phyloP scores from a whole-genome alignment of 2,113 vertebrate genomes.

The Myotis yumanensis region DNA sequence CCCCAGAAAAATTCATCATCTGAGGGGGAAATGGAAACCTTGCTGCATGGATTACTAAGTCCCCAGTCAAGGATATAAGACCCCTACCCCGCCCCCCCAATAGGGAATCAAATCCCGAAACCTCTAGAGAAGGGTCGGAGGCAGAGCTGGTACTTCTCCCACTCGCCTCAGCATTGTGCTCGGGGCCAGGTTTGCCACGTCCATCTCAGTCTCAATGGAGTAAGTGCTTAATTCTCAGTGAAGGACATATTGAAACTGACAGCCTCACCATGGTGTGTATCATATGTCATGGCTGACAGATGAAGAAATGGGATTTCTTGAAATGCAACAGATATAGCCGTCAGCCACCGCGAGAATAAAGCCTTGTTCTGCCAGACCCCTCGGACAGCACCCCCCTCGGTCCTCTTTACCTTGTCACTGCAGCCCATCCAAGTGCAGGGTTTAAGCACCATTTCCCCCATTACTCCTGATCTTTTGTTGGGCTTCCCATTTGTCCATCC shows the following conservation, averaged over 20 bases:
- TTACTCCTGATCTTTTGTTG: constrained; percentile 50
- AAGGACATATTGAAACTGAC: constrained; percentile 57
- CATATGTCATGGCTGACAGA: constrained; percentile 44
- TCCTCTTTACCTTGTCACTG: background rate
- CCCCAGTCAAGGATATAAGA: background rate
- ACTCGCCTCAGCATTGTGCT: background rate
- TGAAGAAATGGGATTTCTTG: constrained; percentile 51
- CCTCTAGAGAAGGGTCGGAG: background rate
- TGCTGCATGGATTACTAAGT: background rate
- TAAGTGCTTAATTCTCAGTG: constrained; percentile 52
- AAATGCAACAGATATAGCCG: constrained; percentile 37
- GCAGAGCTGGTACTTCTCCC: background rate
- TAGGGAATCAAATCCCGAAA: too few species aligned
- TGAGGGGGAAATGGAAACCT: background rate
- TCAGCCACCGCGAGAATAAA: constrained; percentile 27
- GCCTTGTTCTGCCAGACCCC: background rate
- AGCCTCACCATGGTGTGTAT: constrained; percentile 27
- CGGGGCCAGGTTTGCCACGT: background rate
- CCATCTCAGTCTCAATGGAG: constrained; percentile 19
- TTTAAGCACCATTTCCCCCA: constrained; percentile 41
- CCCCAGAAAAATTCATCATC: background rate
- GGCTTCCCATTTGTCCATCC: constrained; percentile 59
- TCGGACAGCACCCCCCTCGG: background rate
- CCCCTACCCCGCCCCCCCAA: background rate
- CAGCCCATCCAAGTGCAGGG: background rate